Evolutionary conservation across 1,140 invertebrate genomes (phyloP).

Genomic region (Drosophila navojoa): DNA sequence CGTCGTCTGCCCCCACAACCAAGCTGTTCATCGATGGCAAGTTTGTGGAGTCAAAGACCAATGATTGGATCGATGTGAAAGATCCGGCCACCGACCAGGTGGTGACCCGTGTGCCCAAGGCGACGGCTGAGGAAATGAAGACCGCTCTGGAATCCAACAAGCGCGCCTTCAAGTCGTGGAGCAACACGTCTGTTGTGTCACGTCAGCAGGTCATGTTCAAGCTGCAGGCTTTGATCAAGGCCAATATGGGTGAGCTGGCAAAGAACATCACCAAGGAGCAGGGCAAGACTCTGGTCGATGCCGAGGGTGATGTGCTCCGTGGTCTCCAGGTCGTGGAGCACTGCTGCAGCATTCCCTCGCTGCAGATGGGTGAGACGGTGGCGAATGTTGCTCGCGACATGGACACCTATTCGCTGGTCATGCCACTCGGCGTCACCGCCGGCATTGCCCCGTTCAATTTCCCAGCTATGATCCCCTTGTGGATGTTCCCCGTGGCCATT

Average conservation of each 20-base stretch:
- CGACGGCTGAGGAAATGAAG: slow-evolving; percentile 96
- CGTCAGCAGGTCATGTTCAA: slow-evolving; percentile 98
- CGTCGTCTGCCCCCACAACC: slow-evolving; percentile 86
- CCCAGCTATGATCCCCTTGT: slow-evolving; percentile 99
- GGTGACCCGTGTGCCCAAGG: slow-evolving; percentile 93
- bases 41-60: slow-evolving; percentile 96
- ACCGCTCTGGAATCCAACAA: slow-evolving; percentile 94
- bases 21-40: slow-evolving; percentile 98
- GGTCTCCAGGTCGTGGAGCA: slow-evolving; percentile 99
- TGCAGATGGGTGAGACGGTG: slow-evolving; percentile 96
- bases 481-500: slow-evolving; percentile 98
- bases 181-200: slow-evolving; percentile 95
- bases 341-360: slow-evolving; percentile 95
- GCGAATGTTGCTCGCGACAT: slow-evolving; percentile 96
- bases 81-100: slow-evolving; percentile 97
- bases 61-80: slow-evolving; percentile 96
- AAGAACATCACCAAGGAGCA: slow-evolving; percentile 97
- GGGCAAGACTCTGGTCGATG: slow-evolving; percentile 98
- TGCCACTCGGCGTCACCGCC: slow-evolving; percentile 87
- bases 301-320: slow-evolving; percentile 98
- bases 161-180: slow-evolving; percentile 92
- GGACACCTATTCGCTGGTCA: slow-evolving; percentile 94
- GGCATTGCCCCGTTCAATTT: slow-evolving; percentile 98
- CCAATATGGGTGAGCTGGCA: slow-evolving; percentile 93
- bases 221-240: slow-evolving; percentile 86